These are phyloP conservation scores for Oncorhynchus clarkii DNA, from an alignment of 2,113 vertebrate genomes.

Conservation along the genomic window DNA sequence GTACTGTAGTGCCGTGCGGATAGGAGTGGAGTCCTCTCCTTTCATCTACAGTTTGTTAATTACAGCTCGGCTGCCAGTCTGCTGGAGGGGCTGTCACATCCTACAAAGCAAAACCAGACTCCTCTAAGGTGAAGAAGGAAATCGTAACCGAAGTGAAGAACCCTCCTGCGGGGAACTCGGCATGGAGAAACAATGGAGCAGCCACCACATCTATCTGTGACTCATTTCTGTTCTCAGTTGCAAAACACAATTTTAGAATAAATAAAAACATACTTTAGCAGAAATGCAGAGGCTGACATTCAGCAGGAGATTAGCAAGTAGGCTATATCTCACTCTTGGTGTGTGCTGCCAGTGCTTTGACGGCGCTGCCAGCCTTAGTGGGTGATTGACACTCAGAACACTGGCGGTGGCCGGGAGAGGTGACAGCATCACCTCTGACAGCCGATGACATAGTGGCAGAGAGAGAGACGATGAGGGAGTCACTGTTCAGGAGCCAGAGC, in stretches of 20 bases:
- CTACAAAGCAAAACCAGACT: conserved; percentile 41
- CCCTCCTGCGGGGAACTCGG: conserved; percentile 36
- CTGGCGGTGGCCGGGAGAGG: conserved; percentile 56
- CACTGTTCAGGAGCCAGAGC: conserved; percentile 94
- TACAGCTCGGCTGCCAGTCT: conserved; percentile 32
- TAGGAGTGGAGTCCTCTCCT: conserved; percentile 13
- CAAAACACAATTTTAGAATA: too few relatives aligned
- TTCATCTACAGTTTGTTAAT: conserved; percentile 50
- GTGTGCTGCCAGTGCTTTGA: conserved; percentile 75
- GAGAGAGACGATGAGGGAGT: conserved; percentile 83
- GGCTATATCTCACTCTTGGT: conserved; percentile 82
- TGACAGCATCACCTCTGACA: conserved; percentile 43
- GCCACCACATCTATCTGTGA: not conserved
- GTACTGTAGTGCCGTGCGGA: too few relatives aligned
- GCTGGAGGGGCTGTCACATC: conserved; percentile 44
- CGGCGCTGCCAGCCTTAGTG: conserved; percentile 63
- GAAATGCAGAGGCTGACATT: not conserved
- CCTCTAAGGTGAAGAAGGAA: conserved; percentile 1
- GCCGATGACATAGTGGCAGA: conserved; percentile 26
- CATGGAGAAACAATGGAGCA: conserved; percentile 35
- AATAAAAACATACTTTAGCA: too few relatives aligned
- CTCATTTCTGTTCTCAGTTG: not conserved
- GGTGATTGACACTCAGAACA: conserved; percentile 45
- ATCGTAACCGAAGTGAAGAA: conserved; percentile 63
- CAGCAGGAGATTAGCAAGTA: not conserved